Percentiles rank a stretch among this genome's conserved stretches.
Conservation (phyloP, 1,140 invertebrate species). For the Bombus picipes region DNA sequence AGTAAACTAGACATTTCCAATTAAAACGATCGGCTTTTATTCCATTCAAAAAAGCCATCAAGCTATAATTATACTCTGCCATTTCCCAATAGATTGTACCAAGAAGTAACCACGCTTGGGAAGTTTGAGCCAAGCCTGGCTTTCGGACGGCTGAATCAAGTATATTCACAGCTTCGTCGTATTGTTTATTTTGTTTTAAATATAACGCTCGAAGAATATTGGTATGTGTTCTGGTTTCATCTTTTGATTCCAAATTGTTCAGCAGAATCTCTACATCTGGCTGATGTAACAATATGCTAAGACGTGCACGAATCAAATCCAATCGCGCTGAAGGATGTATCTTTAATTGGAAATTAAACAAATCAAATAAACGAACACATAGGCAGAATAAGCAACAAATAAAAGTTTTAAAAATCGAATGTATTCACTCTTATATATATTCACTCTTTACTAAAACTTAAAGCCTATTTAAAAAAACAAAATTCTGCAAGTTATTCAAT, state of each 20-base stretch:
- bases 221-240: constrained; percentile 68
- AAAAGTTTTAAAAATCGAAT: constrained; percentile 25
- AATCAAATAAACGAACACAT: constrained; percentile 12
- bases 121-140: constrained; percentile 66
- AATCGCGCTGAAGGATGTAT: constrained; percentile 65
- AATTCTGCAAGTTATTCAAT: no score
- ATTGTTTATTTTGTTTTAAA: constrained; percentile 81
- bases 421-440: no score
- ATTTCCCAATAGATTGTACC: constrained; percentile 87
- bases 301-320: constrained; percentile 70
- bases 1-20: constrained; percentile 88
- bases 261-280: constrained; percentile 67
- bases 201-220: constrained; percentile 72
- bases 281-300: constrained; percentile 72
- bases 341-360: constrained; percentile 33
- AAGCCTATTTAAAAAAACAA: no score
- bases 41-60: constrained; percentile 88
- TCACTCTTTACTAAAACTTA: no score
- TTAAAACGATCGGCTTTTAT: constrained; percentile 89
- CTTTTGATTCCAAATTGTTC: constrained; percentile 71
- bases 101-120: constrained; percentile 85
- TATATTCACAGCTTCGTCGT: constrained; percentile 83
- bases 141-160: constrained; percentile 78
- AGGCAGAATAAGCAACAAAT: background rate
- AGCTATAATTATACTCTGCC: constrained; percentile 84